phyloP scores from a whole-genome alignment of 2,113 vertebrate genomes.

The Acinonyx jubatus region DNA sequence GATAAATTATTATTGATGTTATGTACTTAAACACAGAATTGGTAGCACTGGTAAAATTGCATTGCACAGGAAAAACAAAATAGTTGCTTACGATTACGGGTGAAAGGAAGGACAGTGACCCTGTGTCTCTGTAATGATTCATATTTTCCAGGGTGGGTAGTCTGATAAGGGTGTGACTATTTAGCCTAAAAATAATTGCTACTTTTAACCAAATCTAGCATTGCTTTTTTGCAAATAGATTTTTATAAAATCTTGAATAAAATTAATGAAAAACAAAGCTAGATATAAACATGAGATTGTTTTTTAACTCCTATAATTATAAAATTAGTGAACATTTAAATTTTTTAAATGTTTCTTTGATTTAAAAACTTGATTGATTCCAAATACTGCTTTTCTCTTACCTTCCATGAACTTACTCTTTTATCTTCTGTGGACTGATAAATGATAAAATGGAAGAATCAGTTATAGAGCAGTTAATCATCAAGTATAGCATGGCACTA shows the following conservation, averaged over 20 bases:
- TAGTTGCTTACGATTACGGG: constrained; percentile 4
- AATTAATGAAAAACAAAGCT: constrained; percentile 26
- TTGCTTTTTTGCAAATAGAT: constrained; percentile 28
- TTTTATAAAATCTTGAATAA: constrained; percentile 49
- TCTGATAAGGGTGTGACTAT: not conserved
- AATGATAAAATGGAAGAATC: constrained; percentile 39
- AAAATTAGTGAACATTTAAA: constrained; percentile 45
- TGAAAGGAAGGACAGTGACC: constrained; percentile 21
- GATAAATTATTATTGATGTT: constrained; percentile 16
- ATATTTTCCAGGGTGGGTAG: constrained; percentile 11
- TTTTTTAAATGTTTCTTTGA: not conserved
- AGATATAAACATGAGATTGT: not conserved
- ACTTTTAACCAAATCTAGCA: constrained; percentile 38
- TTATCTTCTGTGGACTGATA: not conserved
- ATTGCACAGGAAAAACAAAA: not conserved
- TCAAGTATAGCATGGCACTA: constrained; percentile 23
- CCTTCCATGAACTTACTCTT: not conserved
- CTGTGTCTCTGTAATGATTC: constrained; percentile 30
- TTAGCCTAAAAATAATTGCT: not conserved
- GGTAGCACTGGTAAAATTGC: not conserved
- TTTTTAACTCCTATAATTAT: constrained; percentile 40
- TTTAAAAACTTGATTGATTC: constrained; percentile 9
- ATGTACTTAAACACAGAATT: not conserved
- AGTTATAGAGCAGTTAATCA: constrained; percentile 28
- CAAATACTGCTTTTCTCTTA: constrained; percentile 19